Conservation (phyloP, 1,140 invertebrate genomes). For the Neelides sp. region DNA sequence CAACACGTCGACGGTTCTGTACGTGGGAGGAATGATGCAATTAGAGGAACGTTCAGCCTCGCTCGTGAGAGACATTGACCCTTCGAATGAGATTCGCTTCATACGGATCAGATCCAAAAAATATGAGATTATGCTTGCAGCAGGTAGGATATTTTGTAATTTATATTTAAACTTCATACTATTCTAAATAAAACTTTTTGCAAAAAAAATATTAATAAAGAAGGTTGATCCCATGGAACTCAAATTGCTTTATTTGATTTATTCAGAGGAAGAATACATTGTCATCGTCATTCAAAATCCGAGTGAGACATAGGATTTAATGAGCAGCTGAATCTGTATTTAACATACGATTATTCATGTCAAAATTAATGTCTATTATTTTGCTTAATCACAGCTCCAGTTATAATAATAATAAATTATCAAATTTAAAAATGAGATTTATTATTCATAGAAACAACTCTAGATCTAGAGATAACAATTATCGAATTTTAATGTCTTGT, state of each 20-base stretch:
- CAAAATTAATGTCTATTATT: too few species aligned
- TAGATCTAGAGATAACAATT: too few species aligned
- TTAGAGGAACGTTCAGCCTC: constrained; percentile 39
- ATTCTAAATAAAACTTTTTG: background rate
- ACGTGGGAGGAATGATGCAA: constrained; percentile 79
- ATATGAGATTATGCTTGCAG: constrained; percentile 94
- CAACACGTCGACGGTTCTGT: constrained; percentile 88
- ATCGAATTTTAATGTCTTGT: too few species aligned
- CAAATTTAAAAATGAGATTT: too few species aligned
- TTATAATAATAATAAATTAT: too few species aligned
- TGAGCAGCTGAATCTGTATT: too few species aligned
- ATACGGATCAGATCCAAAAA: constrained; percentile 87
- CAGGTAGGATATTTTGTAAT: constrained; percentile 41
- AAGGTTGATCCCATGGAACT: too few species aligned
- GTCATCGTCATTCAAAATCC: constrained; percentile 18
- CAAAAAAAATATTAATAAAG: too few species aligned
- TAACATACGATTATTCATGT: too few species aligned
- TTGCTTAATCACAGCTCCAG: too few species aligned
- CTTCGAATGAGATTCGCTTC: constrained; percentile 91
- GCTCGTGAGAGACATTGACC: constrained; percentile 84
- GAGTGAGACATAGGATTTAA: constrained; percentile 12
- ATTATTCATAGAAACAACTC: too few species aligned
- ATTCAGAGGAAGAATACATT: constrained; percentile 17
- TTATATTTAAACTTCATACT: background rate
- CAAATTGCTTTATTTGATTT: background rate